Percentiles rank a stretch among this genome's conserved stretches.
phyloP scores from a whole-genome alignment of 2,113 vertebrate species.

The Gallinago jamesoni region DNA sequence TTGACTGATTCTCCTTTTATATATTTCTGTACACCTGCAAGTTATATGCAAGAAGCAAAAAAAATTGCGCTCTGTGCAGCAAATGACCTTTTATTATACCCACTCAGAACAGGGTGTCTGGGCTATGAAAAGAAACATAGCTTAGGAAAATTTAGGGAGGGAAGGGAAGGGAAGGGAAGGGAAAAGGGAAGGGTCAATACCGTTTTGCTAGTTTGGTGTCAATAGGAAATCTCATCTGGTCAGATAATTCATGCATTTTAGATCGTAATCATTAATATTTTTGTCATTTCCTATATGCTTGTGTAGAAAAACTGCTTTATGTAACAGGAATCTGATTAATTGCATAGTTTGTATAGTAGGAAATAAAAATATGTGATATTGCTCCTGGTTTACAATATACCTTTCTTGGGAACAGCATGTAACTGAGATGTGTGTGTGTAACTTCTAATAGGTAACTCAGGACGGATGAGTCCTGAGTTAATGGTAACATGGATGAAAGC shows the following conservation, averaged over 20 bases:
- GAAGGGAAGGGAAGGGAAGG: not conserved
- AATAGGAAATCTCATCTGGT: not conserved
- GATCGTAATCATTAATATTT: not conserved
- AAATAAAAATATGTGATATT: not conserved
- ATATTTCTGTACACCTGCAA: constrained; percentile 36
- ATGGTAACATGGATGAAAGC: not conserved
- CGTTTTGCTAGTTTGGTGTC: not conserved
- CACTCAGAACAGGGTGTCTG: not conserved
- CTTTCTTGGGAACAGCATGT: not conserved
- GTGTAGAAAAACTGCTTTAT: not conserved
- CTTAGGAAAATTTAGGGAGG: not conserved
- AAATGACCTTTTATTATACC: constrained; percentile 26
- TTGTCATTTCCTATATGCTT: not conserved
- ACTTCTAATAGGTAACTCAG: too few species aligned
- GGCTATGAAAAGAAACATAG: not conserved
- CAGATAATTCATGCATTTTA: not conserved
- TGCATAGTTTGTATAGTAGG: not conserved
- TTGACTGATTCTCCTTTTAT: not conserved
- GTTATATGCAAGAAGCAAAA: constrained; percentile 4
- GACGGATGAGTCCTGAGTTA: too few species aligned
- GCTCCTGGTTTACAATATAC: not conserved
- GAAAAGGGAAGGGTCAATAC: too few species aligned
- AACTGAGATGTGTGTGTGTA: too few species aligned
- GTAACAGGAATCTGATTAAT: not conserved
- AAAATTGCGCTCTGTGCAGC: not conserved